Conservation (phyloP, 2,113 vertebrate genomes). For the Pica pica region DNA sequence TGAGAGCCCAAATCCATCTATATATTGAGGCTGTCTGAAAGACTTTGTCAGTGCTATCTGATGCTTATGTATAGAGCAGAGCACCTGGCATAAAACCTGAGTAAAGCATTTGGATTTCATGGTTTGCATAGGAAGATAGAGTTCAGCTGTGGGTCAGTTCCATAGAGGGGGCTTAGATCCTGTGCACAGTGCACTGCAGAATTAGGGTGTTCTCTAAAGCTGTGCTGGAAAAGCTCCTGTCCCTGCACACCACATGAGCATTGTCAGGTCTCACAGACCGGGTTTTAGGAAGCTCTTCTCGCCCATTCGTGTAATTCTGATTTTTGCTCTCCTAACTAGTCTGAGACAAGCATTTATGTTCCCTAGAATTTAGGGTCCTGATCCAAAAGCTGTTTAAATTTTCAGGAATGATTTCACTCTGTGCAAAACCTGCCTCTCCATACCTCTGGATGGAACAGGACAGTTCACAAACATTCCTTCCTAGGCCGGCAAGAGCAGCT, state of each 20-base stretch:
- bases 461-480: background rate
- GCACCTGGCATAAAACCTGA: background rate
- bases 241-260: fast-evolving
- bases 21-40: background rate
- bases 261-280: background rate
- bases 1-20: background rate
- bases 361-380: background rate
- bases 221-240: background rate
- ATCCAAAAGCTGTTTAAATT: background rate
- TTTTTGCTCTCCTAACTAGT: background rate
- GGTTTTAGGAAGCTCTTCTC: background rate
- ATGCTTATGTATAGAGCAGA: background rate
- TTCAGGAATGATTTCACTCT: background rate
- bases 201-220: background rate
- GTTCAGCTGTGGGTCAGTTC: background rate
- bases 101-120: background rate
- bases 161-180: background rate
- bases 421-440: background rate
- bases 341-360: background rate
- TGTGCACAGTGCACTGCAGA: background rate
- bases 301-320: background rate
- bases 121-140: background rate
- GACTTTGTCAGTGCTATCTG: background rate
- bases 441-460: background rate
- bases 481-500: background rate